phyloP scores from a whole-genome alignment of 2,113 vertebrate species.

The Bujurquina vittata region DNA sequence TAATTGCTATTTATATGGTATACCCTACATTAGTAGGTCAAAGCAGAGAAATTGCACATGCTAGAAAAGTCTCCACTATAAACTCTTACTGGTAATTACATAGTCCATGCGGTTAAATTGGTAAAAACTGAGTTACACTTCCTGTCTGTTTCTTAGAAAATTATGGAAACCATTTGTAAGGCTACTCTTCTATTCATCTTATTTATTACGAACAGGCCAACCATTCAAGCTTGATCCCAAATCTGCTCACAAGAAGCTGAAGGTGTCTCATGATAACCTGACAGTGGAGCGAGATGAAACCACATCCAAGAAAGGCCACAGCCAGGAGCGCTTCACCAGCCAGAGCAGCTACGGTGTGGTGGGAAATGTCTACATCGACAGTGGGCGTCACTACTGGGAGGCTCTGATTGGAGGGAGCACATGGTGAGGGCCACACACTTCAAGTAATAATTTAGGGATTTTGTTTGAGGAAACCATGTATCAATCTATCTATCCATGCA shows the following conservation, averaged over 20 bases:
- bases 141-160: background rate
- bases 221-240: constrained; percentile 98
- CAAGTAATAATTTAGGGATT: background rate
- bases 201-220: constrained; percentile 78
- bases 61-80: background rate
- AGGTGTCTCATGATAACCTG: constrained; percentile 95
- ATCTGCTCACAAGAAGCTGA: constrained; percentile 95
- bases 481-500: background rate
- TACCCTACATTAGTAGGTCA: background rate
- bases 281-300: constrained; percentile 97
- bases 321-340: constrained; percentile 94
- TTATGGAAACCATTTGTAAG: background rate
- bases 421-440: constrained; percentile 82
- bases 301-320: constrained; percentile 96
- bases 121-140: background rate
- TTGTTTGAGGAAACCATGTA: background rate
- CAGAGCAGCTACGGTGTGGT: constrained; percentile 94
- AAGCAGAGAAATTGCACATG: background rate
- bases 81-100: background rate
- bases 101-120: background rate
- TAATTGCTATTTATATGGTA: background rate
- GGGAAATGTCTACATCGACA: constrained; percentile 97
- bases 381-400: constrained; percentile 98
- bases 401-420: constrained; percentile 97
- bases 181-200: background rate